These are phyloP conservation scores for Lagopus leucura DNA, from an alignment of 2,113 vertebrate species.

Conservation along the genomic window DNA sequence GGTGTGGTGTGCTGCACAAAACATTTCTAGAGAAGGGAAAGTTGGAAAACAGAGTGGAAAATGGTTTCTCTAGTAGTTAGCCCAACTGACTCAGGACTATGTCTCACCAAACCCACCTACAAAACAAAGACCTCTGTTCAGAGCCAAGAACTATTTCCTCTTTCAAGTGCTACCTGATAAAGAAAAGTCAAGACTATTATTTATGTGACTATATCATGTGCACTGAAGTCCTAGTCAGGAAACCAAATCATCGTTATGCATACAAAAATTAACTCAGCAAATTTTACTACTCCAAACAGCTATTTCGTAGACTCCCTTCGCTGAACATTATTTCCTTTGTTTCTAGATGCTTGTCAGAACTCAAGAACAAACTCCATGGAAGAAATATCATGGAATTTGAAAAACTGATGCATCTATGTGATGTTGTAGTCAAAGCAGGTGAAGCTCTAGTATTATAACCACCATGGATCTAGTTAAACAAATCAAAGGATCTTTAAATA, in stretches of 20 bases:
- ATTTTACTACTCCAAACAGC: background rate
- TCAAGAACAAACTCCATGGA: background rate
- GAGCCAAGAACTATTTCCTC: background rate
- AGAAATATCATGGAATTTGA: background rate
- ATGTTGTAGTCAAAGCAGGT: background rate
- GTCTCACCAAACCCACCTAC: background rate
- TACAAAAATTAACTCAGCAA: background rate
- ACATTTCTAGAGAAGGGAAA: background rate
- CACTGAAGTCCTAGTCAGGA: background rate
- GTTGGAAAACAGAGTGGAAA: background rate
- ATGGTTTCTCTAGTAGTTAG: background rate
- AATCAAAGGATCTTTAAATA: too few relatives aligned
- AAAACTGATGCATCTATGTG: background rate
- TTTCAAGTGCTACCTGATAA: background rate
- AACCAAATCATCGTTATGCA: background rate
- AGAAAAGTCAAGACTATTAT: background rate
- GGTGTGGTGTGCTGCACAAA: rapidly evolving
- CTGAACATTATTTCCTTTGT: background rate
- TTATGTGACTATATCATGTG: rapidly evolving
- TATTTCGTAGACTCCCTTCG: background rate
- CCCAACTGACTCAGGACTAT: background rate
- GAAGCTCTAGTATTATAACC: rapidly evolving
- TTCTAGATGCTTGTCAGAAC: background rate
- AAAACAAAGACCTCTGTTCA: background rate
- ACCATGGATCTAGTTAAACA: background rate